Conservation (phyloP, 2,797 vertebrate genomes). For the Falco naumanni region DNA sequence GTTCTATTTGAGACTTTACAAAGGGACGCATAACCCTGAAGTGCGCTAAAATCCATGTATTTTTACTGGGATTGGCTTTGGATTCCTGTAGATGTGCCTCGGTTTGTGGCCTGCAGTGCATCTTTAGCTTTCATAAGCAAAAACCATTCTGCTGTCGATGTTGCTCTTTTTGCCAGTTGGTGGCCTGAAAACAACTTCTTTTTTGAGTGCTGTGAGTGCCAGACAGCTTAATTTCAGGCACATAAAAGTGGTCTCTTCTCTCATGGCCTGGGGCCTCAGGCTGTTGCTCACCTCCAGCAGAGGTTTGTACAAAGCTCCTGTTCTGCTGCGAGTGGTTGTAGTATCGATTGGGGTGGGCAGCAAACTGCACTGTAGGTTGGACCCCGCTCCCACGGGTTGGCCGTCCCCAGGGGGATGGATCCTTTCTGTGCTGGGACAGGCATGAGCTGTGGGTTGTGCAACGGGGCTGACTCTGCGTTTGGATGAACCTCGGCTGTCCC, state of each 20-base stretch:
- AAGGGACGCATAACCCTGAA: background rate
- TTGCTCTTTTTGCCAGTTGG: background rate
- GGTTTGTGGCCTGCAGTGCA: background rate
- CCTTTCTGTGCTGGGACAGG: background rate
- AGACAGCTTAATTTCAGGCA: background rate
- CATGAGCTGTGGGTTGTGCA: background rate
- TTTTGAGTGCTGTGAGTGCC: background rate
- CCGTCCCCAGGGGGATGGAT: fast-evolving
- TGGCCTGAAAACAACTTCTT: background rate
- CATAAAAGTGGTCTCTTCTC: background rate
- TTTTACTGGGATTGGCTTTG: background rate
- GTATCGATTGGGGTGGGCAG: background rate
- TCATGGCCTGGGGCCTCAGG: fast-evolving
- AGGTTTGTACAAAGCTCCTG: background rate
- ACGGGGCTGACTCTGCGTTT: background rate
- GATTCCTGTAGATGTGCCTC: background rate
- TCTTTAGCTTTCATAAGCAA: background rate
- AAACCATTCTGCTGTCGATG: fast-evolving
- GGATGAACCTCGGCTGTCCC: background rate
- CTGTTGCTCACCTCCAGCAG: background rate
- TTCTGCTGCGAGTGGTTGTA: background rate
- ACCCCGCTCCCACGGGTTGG: fast-evolving
- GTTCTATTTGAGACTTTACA: background rate
- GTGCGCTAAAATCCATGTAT: background rate
- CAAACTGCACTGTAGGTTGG: background rate